A percentile compares a stretch with the other conserved stretches of the same genome.
Conservation (phyloP, 2,113 vertebrate species). For the Oryzias woworae region DNA sequence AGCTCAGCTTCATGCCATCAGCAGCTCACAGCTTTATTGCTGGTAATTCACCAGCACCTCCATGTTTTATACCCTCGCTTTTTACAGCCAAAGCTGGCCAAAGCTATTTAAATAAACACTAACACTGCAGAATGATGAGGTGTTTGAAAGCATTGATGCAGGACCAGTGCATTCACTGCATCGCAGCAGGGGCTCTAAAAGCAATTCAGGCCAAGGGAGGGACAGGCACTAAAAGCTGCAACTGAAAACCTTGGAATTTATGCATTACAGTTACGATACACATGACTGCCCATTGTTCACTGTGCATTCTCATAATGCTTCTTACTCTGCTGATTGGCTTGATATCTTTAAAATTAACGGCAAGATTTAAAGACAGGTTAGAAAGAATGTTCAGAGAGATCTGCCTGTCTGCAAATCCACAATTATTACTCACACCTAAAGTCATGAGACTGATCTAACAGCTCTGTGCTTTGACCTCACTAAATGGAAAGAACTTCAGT, state of each 20-base stretch:
- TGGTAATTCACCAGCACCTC: conserved; percentile 64
- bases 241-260: conserved; percentile 24
- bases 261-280: neutral
- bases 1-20: conserved; percentile 42
- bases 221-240: conserved; percentile 26
- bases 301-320: neutral
- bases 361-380: conserved; percentile 31
- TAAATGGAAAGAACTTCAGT: conserved; percentile 62
- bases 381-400: conserved; percentile 32
- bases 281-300: conserved; percentile 11
- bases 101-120: conserved; percentile 72
- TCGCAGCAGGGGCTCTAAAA: conserved; percentile 49
- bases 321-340: conserved; percentile 10
- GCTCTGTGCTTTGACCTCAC: conserved; percentile 48
- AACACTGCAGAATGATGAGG: conserved; percentile 59
- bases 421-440: conserved; percentile 68
- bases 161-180: conserved; percentile 34
- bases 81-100: conserved; percentile 64
- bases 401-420: conserved; percentile 28
- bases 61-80: conserved; percentile 58
- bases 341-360: conserved; percentile 17
- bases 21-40: conserved; percentile 62
- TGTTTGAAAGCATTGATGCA: conserved; percentile 64
- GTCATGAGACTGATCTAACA: conserved; percentile 67
- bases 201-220: conserved; percentile 36